Evolutionary conservation across 2,113 vertebrate genomes (phyloP), one percentile per base, ranked within the genome.

Genomic region (Lota lota): DNA sequence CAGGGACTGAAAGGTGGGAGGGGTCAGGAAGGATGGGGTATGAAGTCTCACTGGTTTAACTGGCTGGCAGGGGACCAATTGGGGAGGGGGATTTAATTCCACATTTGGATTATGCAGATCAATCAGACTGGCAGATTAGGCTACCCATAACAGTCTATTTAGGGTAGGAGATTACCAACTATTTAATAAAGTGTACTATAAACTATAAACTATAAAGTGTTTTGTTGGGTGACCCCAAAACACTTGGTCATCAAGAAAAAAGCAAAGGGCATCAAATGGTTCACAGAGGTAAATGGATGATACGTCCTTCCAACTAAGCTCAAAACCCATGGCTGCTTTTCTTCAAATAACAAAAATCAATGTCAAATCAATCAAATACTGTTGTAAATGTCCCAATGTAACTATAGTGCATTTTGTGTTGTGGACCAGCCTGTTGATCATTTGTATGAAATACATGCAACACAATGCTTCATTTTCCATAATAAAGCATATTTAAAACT

Each of bases 91-190:
- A 47, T 69, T 66, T 70, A 79, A 64, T 88, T 88, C 83, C 81
- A 76, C 54, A 75, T 79, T 73, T 77, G 90, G 90, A 91, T 92
- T 92, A 92, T 71, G 84, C 33, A 77, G 78, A 85, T 89, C 86
- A 88, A 82, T 83, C 84, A 91, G 85, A 88, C 75, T 17, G 67
- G 76, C 82, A 90, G 89, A 88, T 89, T 90, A 92, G 83, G 87
- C 78, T 86, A 56, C 53, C 16, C 75, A 89, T 70, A 88, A 86
- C 80, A 89, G 79, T 85, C 82, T 22, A 63, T 22, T 2, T 18
- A 14, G 64, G 69, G 22, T 73, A 28, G 80, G 59, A 84, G 87
- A 89, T 85, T 88, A 88, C 60, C 53, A 81, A 80, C 70, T 80
- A 88, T 79, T 85, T 83, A n/a, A n/a, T n/a, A n/a, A n/a, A n/a